Evolutionary conservation across 2,888 invertebrate species (phyloP), one percentile per base, ranked within the genome.

Genomic region (Euproctis similis): DNA sequence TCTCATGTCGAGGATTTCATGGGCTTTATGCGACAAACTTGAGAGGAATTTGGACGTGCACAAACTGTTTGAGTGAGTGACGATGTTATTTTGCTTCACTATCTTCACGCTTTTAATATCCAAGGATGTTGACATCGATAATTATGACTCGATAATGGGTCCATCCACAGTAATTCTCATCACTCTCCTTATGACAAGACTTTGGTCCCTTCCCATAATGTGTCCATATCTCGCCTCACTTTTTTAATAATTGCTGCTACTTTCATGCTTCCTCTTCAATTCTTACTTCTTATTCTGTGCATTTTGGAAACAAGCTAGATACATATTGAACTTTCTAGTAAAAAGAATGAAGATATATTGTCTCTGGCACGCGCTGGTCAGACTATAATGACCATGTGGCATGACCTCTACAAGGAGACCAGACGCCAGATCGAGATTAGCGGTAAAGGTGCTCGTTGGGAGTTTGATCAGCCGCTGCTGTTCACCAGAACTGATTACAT

Each of bases 401-500:
- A 93, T 55, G 62, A 77, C 0, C 81, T 90, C 0, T 97, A 96
- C 68, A 85, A 91, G 59, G 86, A 90, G 23, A 93, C 92, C 2
- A 86, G 97, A 7, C 87, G 90, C n/a, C 89, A 89, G 49, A 97
- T 97, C 39, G 97, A 97, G 69, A 71, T 89, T 8, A 92, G 94
- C 1, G 95, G 94, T 0, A 93, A 94, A 45, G 94, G 94, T 12
- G 87, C 90, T 3, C 87, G 97, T 6, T 97, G 97, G 97, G 96
- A 97, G 70, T 97, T 97, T 68, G 93, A 96, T 59, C 90, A 92
- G 49, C 89, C 88, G 8, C 86, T 88, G 21, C 76, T 97, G 14
- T 97, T 97, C 68, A 90, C 89, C 1, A 88, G 89, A 34, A 95
- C 96, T 0, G 95, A 96, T 59, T 96, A 96, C 53, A 92, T 96